Conservation (phyloP, 2,113 vertebrate species). For the Ochotona princeps region DNA sequence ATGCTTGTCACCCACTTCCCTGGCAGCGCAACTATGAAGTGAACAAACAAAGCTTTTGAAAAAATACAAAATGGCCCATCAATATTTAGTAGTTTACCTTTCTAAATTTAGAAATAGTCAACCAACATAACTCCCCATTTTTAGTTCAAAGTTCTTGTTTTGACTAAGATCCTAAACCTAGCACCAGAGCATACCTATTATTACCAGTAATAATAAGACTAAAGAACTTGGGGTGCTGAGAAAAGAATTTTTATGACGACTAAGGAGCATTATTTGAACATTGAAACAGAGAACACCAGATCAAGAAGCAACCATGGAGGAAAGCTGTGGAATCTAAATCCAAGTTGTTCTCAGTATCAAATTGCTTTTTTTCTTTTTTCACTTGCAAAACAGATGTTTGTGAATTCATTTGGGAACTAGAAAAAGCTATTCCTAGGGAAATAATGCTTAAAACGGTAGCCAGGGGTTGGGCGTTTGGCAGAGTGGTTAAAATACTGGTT, state of each 20-base stretch:
- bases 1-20: not conserved
- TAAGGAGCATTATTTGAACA: not conserved
- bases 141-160: constrained; percentile 16
- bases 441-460: not conserved
- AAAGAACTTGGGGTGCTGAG: not conserved
- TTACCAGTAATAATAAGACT: not conserved
- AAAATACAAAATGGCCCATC: not conserved
- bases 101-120: constrained; percentile 29
- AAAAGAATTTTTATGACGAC: not conserved
- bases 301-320: not conserved
- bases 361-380: not conserved
- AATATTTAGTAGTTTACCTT: constrained; percentile 32
- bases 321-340: not conserved
- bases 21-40: not conserved
- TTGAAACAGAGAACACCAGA: not conserved
- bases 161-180: constrained; percentile 4
- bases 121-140: not conserved
- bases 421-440: constrained; percentile 1
- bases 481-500: too few relatives aligned
- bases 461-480: too few relatives aligned
- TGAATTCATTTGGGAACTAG: not conserved
- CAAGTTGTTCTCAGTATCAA: not conserved
- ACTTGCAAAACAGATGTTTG: not conserved
- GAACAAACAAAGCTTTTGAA: constrained; percentile 16
- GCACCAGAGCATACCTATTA: not conserved